These are phyloP conservation scores for Brachyhypopomus gauderio DNA, from an alignment of 2,113 vertebrate species.

Conservation along the genomic window DNA sequence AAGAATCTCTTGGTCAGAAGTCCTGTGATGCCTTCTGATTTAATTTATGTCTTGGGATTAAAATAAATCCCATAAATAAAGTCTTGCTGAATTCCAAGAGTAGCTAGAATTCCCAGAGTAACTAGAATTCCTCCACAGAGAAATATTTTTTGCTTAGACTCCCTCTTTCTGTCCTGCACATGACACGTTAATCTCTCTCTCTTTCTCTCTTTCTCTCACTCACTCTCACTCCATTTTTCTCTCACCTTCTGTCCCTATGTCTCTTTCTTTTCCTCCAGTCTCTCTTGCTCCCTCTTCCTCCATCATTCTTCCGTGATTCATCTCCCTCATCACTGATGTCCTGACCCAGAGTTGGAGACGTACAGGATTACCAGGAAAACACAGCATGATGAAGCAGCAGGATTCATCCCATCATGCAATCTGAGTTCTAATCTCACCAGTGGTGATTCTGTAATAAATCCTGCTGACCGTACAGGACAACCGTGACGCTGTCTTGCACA, in stretches of 20 bases:
- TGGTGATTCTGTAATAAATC: not conserved
- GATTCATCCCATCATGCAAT: not conserved
- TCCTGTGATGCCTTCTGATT: slow-evolving; percentile 59
- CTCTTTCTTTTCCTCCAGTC: not conserved
- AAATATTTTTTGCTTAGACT: slow-evolving; percentile 59
- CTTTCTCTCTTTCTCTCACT: not conserved
- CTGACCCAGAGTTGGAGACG: not conserved
- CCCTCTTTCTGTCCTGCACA: slow-evolving; percentile 55
- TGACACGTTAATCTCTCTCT: slow-evolving; percentile 64
- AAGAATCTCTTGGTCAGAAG: slow-evolving; percentile 56
- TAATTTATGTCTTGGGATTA: slow-evolving; percentile 75
- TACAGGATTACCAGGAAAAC: not conserved
- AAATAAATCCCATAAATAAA: slow-evolving; percentile 66
- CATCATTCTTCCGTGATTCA: not conserved
- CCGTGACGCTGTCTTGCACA: not conserved
- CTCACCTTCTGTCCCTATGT: not conserved
- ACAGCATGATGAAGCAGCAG: not conserved
- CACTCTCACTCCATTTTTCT: not conserved
- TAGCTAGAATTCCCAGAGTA: slow-evolving; percentile 62
- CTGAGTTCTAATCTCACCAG: not conserved
- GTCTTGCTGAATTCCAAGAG: slow-evolving; percentile 69
- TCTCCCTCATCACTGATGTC: not conserved
- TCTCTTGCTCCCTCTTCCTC: not conserved
- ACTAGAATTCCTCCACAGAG: slow-evolving; percentile 64
- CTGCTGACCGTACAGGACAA: not conserved